Base-by-base conservation (phyloP, 2,888 invertebrate species). In the Gerosis bhagava region DNA sequence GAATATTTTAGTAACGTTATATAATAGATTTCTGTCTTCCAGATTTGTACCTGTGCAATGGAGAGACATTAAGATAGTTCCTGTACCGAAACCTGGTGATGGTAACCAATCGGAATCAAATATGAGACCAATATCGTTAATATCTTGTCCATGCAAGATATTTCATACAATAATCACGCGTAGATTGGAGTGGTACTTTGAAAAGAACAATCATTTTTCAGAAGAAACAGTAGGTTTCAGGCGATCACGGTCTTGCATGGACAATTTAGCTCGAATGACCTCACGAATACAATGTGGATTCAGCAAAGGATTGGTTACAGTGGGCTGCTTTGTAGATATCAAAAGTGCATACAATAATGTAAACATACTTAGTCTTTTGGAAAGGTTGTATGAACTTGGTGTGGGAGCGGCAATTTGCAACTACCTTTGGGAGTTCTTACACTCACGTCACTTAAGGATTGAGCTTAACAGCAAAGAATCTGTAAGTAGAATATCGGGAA, bases 281-380 rank as follows among this genome's bases (percentile, higher is more conserved):
- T 24, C 50, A 19, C 10, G 15, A 12, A 46, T 58, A 13, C 51
- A 53, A 32, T 16, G 21, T 17, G 64, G 60, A 1, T 58, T 62
- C 34, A 36, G 50, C 2, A 48, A 56, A n/a, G 39, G 45, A 15
- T 4, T 22, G 1, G 0, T 21, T 4, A 63, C 61, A 0, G 8
- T 56, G 2, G 60, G 32, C 0, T 64, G 60, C 34, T 62, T 63
- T 43, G 11, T 65, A 13, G 64, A 65, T 35, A 54, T 66, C 5
- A 47, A 63, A n/a, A 60, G 47, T 29, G 65, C 62, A 0, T 62
- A 67, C 17, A 63, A 65, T 46, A 62, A 62, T 37, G 49, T 67
- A 2, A 16, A 54, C 13, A 29, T 61, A 1, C 24, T 4, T 0
- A n/a, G 10, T 21, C 11, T 63, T 11, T 2, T 61, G 10, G 6